Evolutionary conservation across 2,888 invertebrate species (phyloP).

Genomic region (Alloscopus bannaensis): DNA sequence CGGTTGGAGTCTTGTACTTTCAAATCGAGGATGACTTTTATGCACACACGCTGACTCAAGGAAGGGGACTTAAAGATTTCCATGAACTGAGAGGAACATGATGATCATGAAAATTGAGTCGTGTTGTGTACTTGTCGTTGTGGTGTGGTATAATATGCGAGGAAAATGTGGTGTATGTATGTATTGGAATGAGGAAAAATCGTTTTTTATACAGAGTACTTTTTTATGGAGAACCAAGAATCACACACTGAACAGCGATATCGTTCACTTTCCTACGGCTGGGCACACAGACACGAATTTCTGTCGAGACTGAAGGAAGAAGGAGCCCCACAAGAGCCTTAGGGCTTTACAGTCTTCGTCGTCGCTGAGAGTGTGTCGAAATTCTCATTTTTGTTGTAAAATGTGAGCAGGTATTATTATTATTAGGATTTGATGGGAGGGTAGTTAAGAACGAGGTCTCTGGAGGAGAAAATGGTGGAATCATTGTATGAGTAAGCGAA

Average conservation of each 20-base stretch:
- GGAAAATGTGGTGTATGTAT: constrained; percentile 35
- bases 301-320: constrained; percentile 30
- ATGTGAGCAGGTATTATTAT: constrained; percentile 41
- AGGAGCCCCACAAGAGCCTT: constrained; percentile 55
- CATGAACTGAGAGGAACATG: constrained; percentile 36
- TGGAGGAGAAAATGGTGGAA: constrained; percentile 39
- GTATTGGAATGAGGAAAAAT: constrained; percentile 8
- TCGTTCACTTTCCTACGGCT: constrained; percentile 8
- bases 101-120: background rate
- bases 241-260: constrained; percentile 39
- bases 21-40: constrained; percentile 47
- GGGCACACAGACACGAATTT: constrained; percentile 5
- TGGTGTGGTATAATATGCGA: constrained; percentile 12
- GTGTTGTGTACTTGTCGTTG: background rate
- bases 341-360: constrained; percentile 51
- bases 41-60: constrained; percentile 20
- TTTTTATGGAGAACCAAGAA: constrained; percentile 27
- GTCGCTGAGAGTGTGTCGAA: constrained; percentile 47
- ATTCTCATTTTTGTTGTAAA: constrained; percentile 47
- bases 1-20: background rate
- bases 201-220: constrained; percentile 22
- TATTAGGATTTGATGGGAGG: constrained; percentile 39
- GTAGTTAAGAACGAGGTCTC: constrained; percentile 27
- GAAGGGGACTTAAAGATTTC: constrained; percentile 45
- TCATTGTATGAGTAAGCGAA: constrained; percentile 54